Percentiles rank a stretch among this genome's conserved stretches.
Evolutionary conservation across 2,113 vertebrate species (phyloP).

Genomic region (Epinephelus fuscoguttatus): DNA sequence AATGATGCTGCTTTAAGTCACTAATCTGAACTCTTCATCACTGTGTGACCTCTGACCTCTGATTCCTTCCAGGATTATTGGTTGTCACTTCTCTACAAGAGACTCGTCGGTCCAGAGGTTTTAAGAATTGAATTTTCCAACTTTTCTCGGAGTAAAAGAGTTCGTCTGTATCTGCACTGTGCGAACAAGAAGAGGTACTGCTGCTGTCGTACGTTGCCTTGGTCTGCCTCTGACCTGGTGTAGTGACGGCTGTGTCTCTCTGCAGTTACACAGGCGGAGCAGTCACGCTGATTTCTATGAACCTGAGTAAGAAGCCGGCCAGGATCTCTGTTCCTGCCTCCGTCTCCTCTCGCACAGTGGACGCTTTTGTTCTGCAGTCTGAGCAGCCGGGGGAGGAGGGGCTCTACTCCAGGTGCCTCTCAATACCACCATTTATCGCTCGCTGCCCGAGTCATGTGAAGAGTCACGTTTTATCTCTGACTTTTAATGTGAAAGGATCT

Average conservation of each 20-base stretch:
- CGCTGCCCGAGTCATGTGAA: background rate
- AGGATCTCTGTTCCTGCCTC: constrained; percentile 77
- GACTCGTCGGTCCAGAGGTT: constrained; percentile 90
- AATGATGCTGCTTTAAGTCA: no score
- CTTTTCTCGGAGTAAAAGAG: constrained; percentile 43
- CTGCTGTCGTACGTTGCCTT: no score
- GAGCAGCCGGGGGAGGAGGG: constrained; percentile 78
- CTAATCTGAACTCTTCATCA: no score
- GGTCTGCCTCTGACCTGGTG: no score
- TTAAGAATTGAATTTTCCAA: constrained; percentile 66
- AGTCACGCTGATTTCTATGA: constrained; percentile 90
- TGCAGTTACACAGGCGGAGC: constrained; percentile 86
- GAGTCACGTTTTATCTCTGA: background rate
- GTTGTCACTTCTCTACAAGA: constrained; percentile 94
- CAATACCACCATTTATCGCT: constrained; percentile 27
- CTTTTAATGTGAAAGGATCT: background rate
- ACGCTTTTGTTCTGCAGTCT: constrained; percentile 90
- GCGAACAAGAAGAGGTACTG: constrained; percentile 65
- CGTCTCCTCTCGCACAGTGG: constrained; percentile 81
- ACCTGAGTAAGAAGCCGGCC: constrained; percentile 84
- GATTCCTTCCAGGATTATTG: constrained; percentile 90
- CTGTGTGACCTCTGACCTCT: no score
- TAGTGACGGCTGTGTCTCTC: no score
- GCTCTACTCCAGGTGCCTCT: constrained; percentile 89
- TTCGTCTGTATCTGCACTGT: constrained; percentile 94